Evolutionary conservation across 1,140 invertebrate species (phyloP).

Genomic region (Trichoplusia ni): DNA sequence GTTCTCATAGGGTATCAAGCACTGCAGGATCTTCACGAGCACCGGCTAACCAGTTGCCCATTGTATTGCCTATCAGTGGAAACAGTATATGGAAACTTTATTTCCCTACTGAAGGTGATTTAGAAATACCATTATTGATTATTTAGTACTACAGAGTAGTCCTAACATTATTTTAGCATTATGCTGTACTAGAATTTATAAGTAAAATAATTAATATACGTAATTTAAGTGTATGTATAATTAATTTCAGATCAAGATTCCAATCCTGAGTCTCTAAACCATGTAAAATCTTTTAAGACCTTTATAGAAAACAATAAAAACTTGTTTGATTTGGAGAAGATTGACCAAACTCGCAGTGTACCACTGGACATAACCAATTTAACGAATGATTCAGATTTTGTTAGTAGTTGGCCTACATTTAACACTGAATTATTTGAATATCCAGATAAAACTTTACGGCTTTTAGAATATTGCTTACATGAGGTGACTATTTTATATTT

Average conservation of each 20-base stretch:
- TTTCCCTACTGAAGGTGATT: slow-evolving; percentile 86
- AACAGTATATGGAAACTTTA: slow-evolving; percentile 87
- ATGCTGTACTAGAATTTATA: no score
- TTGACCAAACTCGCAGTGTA: slow-evolving; percentile 84
- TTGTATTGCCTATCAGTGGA: slow-evolving; percentile 53
- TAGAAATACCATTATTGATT: slow-evolving; percentile 30
- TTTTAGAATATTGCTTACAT: slow-evolving; percentile 88
- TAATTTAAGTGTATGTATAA: slow-evolving; percentile 32
- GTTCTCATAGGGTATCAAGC: slow-evolving; percentile 39
- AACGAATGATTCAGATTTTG: slow-evolving; percentile 83
- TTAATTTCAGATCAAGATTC: slow-evolving; percentile 81
- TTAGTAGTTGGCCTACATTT: slow-evolving; percentile 84
- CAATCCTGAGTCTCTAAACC: slow-evolving; percentile 69
- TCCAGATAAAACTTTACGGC: slow-evolving; percentile 84
- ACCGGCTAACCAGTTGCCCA: slow-evolving; percentile 65
- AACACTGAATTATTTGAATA: slow-evolving; percentile 84
- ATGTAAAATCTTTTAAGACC: slow-evolving; percentile 80
- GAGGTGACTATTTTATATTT: slow-evolving; percentile 80
- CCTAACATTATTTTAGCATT: no score
- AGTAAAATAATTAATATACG: no score
- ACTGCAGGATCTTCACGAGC: slow-evolving; percentile 56
- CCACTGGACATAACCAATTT: slow-evolving; percentile 85
- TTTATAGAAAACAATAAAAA: slow-evolving; percentile 82
- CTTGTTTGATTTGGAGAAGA: slow-evolving; percentile 82
- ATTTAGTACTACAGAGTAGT: no score